Percentiles rank a stretch among this genome's conserved stretches.
Evolutionary conservation across 2,113 vertebrate species (phyloP).

Genomic region (Empidonax alnorum): DNA sequence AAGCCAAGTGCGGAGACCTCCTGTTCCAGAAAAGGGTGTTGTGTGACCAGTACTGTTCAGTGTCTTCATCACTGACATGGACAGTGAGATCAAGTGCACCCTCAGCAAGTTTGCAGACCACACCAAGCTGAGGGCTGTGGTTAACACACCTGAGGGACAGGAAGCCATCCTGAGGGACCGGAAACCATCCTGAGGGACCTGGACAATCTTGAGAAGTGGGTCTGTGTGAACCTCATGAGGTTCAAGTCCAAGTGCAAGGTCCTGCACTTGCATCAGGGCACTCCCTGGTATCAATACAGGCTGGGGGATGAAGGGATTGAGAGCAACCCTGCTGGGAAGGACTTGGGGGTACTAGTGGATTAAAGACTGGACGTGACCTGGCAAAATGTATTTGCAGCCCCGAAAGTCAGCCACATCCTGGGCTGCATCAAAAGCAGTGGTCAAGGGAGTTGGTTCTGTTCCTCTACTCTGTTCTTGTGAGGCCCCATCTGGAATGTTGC

Average conservation of each 20-base stretch:
- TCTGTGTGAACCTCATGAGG: background rate
- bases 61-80: background rate
- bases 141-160: accelerated
- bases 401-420: accelerated
- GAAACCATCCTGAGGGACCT: background rate
- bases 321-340: background rate
- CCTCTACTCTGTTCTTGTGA: background rate
- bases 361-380: accelerated
- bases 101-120: background rate
- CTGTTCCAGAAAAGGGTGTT: background rate
- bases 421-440: background rate
- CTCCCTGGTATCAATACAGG: accelerated
- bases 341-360: background rate
- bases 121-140: background rate
- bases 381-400: background rate
- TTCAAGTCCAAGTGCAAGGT: background rate
- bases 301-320: background rate
- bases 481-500: background rate
- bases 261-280: background rate
- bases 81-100: background rate
- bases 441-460: background rate
- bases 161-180: background rate
- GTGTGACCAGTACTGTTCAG: background rate
- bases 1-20: background rate
- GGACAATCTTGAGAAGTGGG: background rate